Evolutionary conservation across 64 coral and sea anemone genomes (phyloP), one percentile per base, ranked within the genome.

Genomic region (Montipora capricornis): DNA sequence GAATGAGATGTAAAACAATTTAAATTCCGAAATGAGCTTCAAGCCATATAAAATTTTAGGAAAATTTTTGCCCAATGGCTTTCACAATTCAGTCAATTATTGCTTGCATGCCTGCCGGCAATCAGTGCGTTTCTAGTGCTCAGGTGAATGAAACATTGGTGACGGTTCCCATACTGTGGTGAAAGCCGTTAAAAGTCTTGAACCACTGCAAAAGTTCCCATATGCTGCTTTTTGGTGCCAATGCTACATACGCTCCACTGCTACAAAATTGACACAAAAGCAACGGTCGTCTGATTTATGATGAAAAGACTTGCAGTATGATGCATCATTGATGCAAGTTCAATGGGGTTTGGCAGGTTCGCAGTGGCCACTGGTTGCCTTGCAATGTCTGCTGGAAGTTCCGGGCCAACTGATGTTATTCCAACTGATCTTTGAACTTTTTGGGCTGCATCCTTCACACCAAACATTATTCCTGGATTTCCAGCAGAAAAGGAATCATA

Each of bases 311-410:
- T 68, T 68, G 0, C 64, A 68, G 64, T 16, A 68, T 1, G 11
- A 19, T 68, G 10, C 17, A 19, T 19, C 64, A 68, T 68, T 68
- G 64, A 68, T 13, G 0, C 64, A 15, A 13, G 10, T 19, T 68
- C 64, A 68, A 68, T 68, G 64, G 4, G 64, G 17, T 68, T 0
- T 68, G 11, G 64, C 64, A 68, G 64, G 64, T 68, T 68, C 4
- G 64, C 64, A 19, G 64, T 68, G 64, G 64, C 64, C 64, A 68
- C 64, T 68, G 64, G 64, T 68, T 68, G 64, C 64, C 64, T 68
- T 4, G 15, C 64, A 68, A 9, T 68, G 64, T 68, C 64, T 68
- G 64, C 64, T 15, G 64, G 64, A 15, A 68, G 64, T 68, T 68
- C 64, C 10, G 64, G 64, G 64, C 64, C 64, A 68, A 68, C 64